Evolutionary conservation across 2,797 vertebrate species (phyloP), one percentile per base, ranked within the genome.

Genomic region (Cheirogaleus major): DNA sequence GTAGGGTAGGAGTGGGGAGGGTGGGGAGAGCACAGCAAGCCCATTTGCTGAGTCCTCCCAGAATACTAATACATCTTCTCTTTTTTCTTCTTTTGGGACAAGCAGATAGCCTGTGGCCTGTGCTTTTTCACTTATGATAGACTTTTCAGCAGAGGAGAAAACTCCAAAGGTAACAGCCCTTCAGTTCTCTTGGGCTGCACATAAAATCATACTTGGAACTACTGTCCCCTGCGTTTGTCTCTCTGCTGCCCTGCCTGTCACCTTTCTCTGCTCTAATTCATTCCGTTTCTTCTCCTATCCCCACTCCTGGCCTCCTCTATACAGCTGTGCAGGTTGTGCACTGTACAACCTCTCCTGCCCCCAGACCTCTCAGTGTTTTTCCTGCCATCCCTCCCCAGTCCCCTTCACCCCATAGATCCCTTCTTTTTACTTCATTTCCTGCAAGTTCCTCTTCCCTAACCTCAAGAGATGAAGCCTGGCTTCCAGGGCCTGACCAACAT

Each of bases 351-450:
- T 17, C 17, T 32, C 32, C 57, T 32, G 20, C 20, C 50, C 70
- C 11, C 63, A 65, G 10, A 4, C 18, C n/a, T 57, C 80, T 20
- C 55, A 72, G 27, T 80, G 57, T 59, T 95, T 86, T 93, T 57
- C 82, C 72, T 83, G 38, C 50, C 81, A 81, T 50, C 32, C 80
- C 13, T 65, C 11, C 25, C 55, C 11, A 14, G 63, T 55, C 57
- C 20, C 59, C 30, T 55, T 88, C 5, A 35, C 35, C 52, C 63
- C n/a, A 27, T 7, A 84, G 79, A 79, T 22, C 79, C 61, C 13
- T 89, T 93, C 87, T 78, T 81, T 55, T 95, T 87, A 83, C 50
- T 93, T 96, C 52, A 95, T 94, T 96, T 94, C 92, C 80, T 97
- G 48, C 55, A 95, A 83, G 75, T 83, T 93, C 48, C 43, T 86